Conservation (phyloP, 2,888 invertebrate species). For the Scaptomyza cyrtandrae region DNA sequence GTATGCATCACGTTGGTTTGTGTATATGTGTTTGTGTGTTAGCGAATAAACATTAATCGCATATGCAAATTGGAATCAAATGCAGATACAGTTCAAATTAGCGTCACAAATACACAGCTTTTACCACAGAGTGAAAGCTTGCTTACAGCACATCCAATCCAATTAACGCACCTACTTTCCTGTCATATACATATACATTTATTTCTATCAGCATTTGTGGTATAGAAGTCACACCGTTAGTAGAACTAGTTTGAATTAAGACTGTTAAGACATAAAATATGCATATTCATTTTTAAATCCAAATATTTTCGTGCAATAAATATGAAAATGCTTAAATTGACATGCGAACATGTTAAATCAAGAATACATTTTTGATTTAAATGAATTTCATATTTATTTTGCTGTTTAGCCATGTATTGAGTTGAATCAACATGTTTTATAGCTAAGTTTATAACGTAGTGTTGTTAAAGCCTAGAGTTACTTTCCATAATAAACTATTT, state of each 20-base stretch:
- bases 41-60: conserved; percentile 38
- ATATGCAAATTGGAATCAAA: conserved; percentile 57
- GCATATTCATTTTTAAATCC: no score
- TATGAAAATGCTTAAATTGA: no score
- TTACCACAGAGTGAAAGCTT: conserved; percentile 36
- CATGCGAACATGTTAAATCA: no score
- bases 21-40: conserved; percentile 4
- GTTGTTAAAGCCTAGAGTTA: no score
- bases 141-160: conserved; percentile 29
- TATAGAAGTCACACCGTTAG: neutral
- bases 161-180: conserved; percentile 26
- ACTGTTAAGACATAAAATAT: no score
- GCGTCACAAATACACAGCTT: conserved; percentile 37
- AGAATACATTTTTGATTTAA: no score
- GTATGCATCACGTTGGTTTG: neutral
- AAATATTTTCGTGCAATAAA: no score
- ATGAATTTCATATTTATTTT: no score
- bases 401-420: no score
- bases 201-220: neutral
- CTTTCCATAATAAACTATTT: no score
- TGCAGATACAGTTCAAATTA: conserved; percentile 45
- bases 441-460: no score
- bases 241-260: neutral
- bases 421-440: no score
- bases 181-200: neutral